Evolutionary conservation across 2,888 invertebrate species (phyloP), one percentile per base, ranked within the genome.

Genomic region (Ormyrus nitidulus): DNA sequence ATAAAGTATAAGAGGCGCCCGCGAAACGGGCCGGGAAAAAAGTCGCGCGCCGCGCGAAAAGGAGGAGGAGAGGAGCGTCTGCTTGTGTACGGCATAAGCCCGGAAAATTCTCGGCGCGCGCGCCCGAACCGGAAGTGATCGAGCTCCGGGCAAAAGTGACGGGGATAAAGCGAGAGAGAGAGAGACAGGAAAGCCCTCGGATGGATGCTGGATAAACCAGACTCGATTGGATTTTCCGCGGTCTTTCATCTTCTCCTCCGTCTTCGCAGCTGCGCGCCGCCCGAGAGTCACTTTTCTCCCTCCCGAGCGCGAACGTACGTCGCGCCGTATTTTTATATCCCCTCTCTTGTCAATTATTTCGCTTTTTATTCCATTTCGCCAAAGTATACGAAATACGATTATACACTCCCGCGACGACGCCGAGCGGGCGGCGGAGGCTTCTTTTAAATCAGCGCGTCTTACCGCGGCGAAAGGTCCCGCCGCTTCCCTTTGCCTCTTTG

Each of bases 211-310:
- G 83, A 85, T 85, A 84, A 84, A 84, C 83, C 80, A 56, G 83
- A 78, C 83, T 83, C 83, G 84, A 85, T 85, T 84, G 84, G 83
- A 84, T 84, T 84, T 84, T 83, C 83, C 83, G 83, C 77, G 72
- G 81, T 83, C 81, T 84, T 83, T 80, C 73, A 75, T 77, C 81
- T 72, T 77, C 71, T 64, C 73, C 81, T 76, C 79, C 77, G 65
- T 8, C 10, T 19, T 59, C 68, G 49, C 74, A 9, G 49, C 53
- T 61, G 49, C 56, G 19, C 61, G 54, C 46, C n/a, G 5, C 56
- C 19, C 19, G 56, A 9, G 69, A 44, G 10, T 62, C 48, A 5
- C 49, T n/a, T 49, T 59, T 46, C 13, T 13, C 53, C 69, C 46
- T 54, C 11, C 8, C 11, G 19, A 19, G 19, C 19, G 19, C 19